Conservation (phyloP, 2,888 invertebrate genomes). For the Rugalucina vietnamica region DNA sequence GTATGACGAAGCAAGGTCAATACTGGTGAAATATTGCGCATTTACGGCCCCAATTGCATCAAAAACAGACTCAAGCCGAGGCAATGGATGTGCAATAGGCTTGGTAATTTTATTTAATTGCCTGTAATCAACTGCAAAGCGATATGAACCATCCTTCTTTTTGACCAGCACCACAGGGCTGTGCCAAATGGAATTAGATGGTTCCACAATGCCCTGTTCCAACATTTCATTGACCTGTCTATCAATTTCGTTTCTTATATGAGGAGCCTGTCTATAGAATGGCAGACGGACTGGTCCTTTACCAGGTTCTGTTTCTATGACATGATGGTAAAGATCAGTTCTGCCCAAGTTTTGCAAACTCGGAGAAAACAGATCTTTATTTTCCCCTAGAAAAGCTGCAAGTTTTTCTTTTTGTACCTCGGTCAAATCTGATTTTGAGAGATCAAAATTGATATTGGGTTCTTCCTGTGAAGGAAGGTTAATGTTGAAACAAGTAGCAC, state of each 20-base stretch:
- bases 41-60: slow-evolving; percentile 20
- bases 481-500: not conserved
- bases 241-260: not conserved
- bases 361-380: not conserved
- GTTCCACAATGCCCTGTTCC: slow-evolving; percentile 32
- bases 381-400: not conserved
- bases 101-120: slow-evolving; percentile 30
- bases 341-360: not conserved
- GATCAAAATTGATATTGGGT: not conserved
- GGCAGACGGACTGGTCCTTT: not conserved
- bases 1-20: slow-evolving; percentile 53
- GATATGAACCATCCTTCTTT: slow-evolving; percentile 18
- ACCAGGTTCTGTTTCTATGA: not conserved
- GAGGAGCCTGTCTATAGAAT: not conserved
- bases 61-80: slow-evolving; percentile 30
- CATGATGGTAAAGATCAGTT: not conserved
- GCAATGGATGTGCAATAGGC: slow-evolving; percentile 18
- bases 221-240: slow-evolving; percentile 23
- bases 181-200: slow-evolving; percentile 40
- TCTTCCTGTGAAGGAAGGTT: not conserved
- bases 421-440: not conserved
- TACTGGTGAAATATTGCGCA: slow-evolving; percentile 40
- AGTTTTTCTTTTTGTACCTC: not conserved
- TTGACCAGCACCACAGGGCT: slow-evolving; percentile 26
- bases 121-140: slow-evolving; percentile 40